Base-by-base conservation (phyloP, 2,113 vertebrate genomes). In the Dipodomys stephensi region DNA sequence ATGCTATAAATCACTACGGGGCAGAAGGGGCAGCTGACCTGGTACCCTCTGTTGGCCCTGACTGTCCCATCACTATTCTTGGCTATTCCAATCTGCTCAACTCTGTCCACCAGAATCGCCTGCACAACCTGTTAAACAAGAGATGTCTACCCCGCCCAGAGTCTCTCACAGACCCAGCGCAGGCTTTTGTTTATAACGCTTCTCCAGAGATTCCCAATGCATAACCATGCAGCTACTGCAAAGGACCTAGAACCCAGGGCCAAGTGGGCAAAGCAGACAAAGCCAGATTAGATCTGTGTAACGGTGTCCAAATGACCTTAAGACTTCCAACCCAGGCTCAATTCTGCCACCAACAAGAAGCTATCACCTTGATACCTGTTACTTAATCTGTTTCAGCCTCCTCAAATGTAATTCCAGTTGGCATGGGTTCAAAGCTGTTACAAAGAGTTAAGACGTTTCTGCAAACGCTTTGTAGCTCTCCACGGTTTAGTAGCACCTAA, bases 1-100 rank as follows among this genome's bases (percentile, higher is more conserved):
- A n/a, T 27, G 12, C 49, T 74, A 32, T 92, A 79, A 96, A 87
- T 94, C 94, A 91, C 80, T 28, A 16, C 6, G 4, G 30, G 27
- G 20, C 39, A 78, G 83, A 30, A 73, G 60, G 84, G 80, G 88
- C 49, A 30, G 74, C 62, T 83, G 57, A 72, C 65, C 16, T 18
- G 30, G 83, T 88, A 87, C 91, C 94, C 87, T 94, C 95, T 92
- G 77, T 57, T 6, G 76, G 93, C 53, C 27, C 92, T 62, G 30
- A 62, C 57, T 83, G 71, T 53, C 57, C 87, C 39, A 64, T 76
- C 57, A 1, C 10, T 46, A n/a, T 46, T 68, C 49, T 30, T 2
- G 15, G 35, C 72, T 22, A 46, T 4, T 13, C 53, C 53, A 30
- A 46, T 30, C 69, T 76, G 49, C 57, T 82, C 72, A 39, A 4